Evolutionary conservation across 2,888 invertebrate species (phyloP), one percentile per base, ranked within the genome.

Genomic region (Chymomyza amoena): DNA sequence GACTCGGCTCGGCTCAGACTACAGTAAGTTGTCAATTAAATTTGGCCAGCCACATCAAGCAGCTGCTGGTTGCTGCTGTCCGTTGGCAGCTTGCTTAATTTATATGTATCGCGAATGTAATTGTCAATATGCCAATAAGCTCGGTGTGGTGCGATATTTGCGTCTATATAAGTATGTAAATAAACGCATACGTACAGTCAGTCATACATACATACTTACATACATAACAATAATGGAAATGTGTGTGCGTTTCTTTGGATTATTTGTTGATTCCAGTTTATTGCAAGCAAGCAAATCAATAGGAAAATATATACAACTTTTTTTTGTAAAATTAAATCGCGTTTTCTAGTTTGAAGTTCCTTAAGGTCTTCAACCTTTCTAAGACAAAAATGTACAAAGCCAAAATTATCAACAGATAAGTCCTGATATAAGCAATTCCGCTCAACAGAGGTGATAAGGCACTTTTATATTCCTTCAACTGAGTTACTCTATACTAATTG

Each of bases 91-190:
- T 84, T 84, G 77, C 83, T 88, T 88, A 88, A 84, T 84, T 84
- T 84, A 84, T 84, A 84, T 84, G 88, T 86, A 87, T 85, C 86
- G 86, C 69, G 75, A 79, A 84, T 87, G 88, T 88, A 86, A 89
- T 86, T 86, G 89, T 88, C 85, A 86, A 85, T 86, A 86, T 87
- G 85, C 86, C 85, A 85, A 88, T 88, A 88, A 81, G 83, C 88
- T 73, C 79, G 74, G 79, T 86, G 88, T 72, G 83, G 71, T 73
- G 70, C 78, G 73, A 72, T 70, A 77, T 72, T 72, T 68, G 73
- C 57, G 64, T 73, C 64, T 65, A 72, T 73, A 65, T 68, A 62
- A 73, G 72, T 32, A n/a, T 18, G 51, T 62, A n/a, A n/a, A n/a
- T n/a, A n/a, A n/a, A 62, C 64, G 70, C 45, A 65, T 9, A 18